A percentile compares a stretch with the other conserved stretches of the same genome.
Evolutionary conservation across 23 tunicate species (phyloP).

Genomic region (Aplidium turbinatum): DNA sequence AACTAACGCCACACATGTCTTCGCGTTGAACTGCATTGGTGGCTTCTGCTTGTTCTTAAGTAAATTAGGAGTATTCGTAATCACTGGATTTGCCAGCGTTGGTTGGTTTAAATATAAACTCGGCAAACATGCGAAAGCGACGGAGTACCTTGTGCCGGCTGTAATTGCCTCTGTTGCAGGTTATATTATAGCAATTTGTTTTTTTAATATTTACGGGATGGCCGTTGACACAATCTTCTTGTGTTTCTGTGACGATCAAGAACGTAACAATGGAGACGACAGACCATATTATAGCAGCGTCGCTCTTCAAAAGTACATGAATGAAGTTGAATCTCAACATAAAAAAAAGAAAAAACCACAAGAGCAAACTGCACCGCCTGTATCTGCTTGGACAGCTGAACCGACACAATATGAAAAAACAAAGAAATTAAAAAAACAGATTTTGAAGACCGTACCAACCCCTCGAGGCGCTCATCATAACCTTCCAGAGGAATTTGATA

Average conservation of each 20-base stretch:
- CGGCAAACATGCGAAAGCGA: slow-evolving; percentile 19
- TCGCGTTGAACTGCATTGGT: slow-evolving; percentile 71
- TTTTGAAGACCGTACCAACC: too few relatives aligned
- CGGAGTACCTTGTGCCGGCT: slow-evolving; percentile 44
- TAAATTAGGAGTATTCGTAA: slow-evolving; percentile 41
- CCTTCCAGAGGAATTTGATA: too few relatives aligned
- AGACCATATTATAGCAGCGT: slow-evolving; percentile 87
- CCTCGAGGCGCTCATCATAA: too few relatives aligned
- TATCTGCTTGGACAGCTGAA: too few relatives aligned
- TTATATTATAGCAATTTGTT: slow-evolving; percentile 58
- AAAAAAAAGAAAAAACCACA: too few relatives aligned
- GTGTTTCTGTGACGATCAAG: slow-evolving; percentile 86
- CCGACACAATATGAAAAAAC: too few relatives aligned
- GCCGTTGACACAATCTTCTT: slow-evolving; percentile 85
- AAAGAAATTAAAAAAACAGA: too few relatives aligned
- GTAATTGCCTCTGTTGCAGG: slow-evolving; percentile 48
- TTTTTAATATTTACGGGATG: slow-evolving; percentile 62
- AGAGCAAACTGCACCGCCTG: too few relatives aligned
- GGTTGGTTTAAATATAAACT: slow-evolving; percentile 37
- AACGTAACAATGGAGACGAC: slow-evolving; percentile 83
- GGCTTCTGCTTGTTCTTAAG: slow-evolving; percentile 70
- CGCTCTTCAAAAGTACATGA: slow-evolving; percentile 48
- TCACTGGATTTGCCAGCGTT: slow-evolving; percentile 25
- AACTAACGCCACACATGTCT: slow-evolving; percentile 66
- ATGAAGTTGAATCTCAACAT: too few relatives aligned